A percentile compares a stretch with the other conserved stretches of the same genome.
Conservation (phyloP, 2,113 vertebrate species). For the Brachirus orientalis region DNA sequence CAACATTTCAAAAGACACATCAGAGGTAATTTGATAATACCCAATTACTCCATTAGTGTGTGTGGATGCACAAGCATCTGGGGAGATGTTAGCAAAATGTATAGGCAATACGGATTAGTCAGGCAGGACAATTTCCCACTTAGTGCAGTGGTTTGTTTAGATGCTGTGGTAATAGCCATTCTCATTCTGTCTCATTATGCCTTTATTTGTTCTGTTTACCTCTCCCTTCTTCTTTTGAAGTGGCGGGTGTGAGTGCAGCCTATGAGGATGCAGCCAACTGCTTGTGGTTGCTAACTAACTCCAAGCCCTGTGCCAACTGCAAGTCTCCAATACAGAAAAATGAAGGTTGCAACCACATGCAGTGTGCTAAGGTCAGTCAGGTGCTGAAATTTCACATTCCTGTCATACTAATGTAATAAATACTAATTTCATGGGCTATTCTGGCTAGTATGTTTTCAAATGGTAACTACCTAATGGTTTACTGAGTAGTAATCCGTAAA, state of each 20-base stretch:
- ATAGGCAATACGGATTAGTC: constrained; percentile 54
- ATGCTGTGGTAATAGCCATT: constrained; percentile 45
- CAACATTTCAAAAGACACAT: constrained; percentile 51
- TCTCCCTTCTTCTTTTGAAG: constrained; percentile 70
- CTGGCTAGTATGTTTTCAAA: not conserved
- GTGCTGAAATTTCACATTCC: not conserved
- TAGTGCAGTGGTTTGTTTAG: constrained; percentile 42
- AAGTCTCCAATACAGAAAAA: constrained; percentile 99
- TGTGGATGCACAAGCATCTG: constrained; percentile 25
- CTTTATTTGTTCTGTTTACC: constrained; percentile 53
- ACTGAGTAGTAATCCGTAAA: too few relatives aligned
- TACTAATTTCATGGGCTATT: not conserved
- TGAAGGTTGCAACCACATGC: constrained; percentile 99
- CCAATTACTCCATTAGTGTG: constrained; percentile 48
- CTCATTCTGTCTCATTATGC: constrained; percentile 58
- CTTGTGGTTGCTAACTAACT: constrained; percentile 96
- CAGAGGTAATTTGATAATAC: constrained; percentile 58
- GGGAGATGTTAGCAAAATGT: constrained; percentile 57
- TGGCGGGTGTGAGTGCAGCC: constrained; percentile 95
- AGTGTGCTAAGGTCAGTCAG: constrained; percentile 94
- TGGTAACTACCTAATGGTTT: not conserved
- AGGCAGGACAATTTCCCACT: constrained; percentile 47
- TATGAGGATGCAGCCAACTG: constrained; percentile 99
- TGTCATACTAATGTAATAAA: not conserved
- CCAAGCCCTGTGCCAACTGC: constrained; percentile 97